phyloP scores from a whole-genome alignment of 2,797 vertebrate genomes.

The Amphiprion clarkii region DNA sequence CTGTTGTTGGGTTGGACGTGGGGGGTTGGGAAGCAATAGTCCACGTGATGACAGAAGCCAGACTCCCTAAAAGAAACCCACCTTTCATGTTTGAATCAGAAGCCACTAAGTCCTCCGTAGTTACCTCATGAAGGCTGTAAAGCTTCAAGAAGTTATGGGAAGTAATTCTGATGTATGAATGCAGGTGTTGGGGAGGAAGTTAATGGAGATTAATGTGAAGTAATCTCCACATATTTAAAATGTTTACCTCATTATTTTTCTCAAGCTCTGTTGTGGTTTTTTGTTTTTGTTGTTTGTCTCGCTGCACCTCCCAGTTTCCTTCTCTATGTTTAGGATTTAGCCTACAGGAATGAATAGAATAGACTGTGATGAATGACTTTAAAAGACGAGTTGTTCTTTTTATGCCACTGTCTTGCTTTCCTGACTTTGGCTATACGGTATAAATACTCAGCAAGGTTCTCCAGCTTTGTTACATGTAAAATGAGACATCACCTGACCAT shows the following conservation, averaged over 20 bases:
- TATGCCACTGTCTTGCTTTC: conserved; percentile 12
- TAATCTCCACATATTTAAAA: conserved; percentile 43
- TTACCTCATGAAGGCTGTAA: conserved; percentile 17
- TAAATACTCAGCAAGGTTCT: not conserved
- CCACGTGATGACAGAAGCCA: conserved; percentile 42
- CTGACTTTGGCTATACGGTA: conserved; percentile 5
- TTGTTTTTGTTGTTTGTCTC: conserved; percentile 6
- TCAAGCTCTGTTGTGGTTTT: conserved; percentile 19
- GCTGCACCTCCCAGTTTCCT: conserved; percentile 21
- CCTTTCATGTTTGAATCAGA: conserved; percentile 1
- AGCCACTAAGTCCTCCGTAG: not conserved
- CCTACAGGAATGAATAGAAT: conserved; percentile 36
- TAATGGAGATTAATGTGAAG: conserved; percentile 60
- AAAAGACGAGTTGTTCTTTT: conserved; percentile 10
- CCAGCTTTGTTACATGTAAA: not conserved
- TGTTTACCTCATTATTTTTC: conserved; percentile 47
- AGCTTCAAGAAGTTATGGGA: conserved; percentile 26
- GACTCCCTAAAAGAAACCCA: conserved; percentile 23
- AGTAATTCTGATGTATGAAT: conserved; percentile 41
- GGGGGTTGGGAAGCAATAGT: conserved; percentile 29
- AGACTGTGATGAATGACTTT: conserved; percentile 55
- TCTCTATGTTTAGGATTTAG: conserved; percentile 32
- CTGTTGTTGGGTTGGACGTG: conserved; percentile 31
- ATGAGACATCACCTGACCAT: conserved; percentile 12
- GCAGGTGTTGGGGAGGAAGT: conserved; percentile 16